Base-by-base conservation (phyloP, 2,888 invertebrate species). In the Lycia hirtaria region DNA sequence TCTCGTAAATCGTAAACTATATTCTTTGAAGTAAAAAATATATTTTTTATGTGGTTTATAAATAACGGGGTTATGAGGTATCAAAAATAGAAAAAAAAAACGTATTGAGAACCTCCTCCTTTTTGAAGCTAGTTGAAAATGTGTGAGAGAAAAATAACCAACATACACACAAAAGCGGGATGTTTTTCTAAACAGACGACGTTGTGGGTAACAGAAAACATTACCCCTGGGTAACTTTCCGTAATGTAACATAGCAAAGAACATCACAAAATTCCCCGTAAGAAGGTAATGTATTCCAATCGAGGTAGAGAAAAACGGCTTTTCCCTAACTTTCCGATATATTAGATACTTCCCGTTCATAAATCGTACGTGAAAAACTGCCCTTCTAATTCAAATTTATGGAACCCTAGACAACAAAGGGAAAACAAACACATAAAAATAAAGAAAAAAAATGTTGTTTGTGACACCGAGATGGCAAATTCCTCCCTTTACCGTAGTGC, bases 381-480 rank as follows among this genome's bases (percentile, higher is more conserved):
- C 41, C 32, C n/a, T 24, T 17, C 32, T 28, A 47, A 47, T 40
- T 19, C 12, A 32, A 47, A 58, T 56, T 61, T 57, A 56, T 53
- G 43, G 15, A 9, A 17, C 20, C 35, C 35, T 49, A 45, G 15
- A 50, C 49, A 54, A 57, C 64, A 12, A 49, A 68, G 44, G 66
- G 6, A 68, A 63, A 73, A 70, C 68, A 73, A 75, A 64, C 58
- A 64, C 65, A 73, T 67, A 72, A 71, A 69, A 32, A 35, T 10
- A 38, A 35, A 50, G 30, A 65, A 51, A 62, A 56, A 62, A 68
- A 64, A 49, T 52, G 15, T 53, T 56, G 62, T 66, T 71, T 65
- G 56, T 64, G 65, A 63, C 57, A 62, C 53, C 53, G 30, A 58
- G 30, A 60, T 58, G 33, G 44, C 40, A 51, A 33, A 45, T 19